Percentiles rank a stretch among this genome's conserved stretches.
Conservation (phyloP, 2,113 vertebrate species). For the Poeciliopsis retropinna region DNA sequence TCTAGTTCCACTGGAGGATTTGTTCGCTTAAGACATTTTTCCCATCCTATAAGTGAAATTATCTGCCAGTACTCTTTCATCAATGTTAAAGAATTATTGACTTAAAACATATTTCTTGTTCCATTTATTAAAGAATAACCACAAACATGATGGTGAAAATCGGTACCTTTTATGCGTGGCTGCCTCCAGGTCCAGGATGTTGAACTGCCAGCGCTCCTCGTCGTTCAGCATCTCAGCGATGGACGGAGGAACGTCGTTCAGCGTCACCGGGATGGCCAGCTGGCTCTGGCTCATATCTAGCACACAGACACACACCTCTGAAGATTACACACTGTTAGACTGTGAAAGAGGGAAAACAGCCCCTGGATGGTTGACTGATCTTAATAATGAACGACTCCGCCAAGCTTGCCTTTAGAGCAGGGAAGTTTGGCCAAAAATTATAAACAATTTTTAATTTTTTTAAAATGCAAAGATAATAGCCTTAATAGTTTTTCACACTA, state of each 20-base stretch:
- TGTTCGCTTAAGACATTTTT: no score
- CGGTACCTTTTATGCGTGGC: slow-evolving; percentile 91
- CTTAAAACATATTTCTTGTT: no score
- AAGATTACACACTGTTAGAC: slow-evolving; percentile 22
- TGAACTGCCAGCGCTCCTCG: slow-evolving; percentile 96
- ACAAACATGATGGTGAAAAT: neutral
- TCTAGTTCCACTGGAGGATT: no score
- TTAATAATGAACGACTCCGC: neutral
- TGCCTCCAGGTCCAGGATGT: slow-evolving; percentile 94
- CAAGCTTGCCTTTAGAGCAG: no score
- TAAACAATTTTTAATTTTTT: no score
- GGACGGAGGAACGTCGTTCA: slow-evolving; percentile 87
- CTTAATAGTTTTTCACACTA: no score
- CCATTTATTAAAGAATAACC: neutral
- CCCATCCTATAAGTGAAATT: no score
- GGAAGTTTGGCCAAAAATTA: no score
- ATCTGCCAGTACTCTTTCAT: no score
- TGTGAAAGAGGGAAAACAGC: slow-evolving; percentile 24
- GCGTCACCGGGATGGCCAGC: slow-evolving; percentile 85
- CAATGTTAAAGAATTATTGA: no score
- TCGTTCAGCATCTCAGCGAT: slow-evolving; percentile 89
- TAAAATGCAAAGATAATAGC: no score
- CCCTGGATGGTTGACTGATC: neutral
- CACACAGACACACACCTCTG: slow-evolving; percentile 52
- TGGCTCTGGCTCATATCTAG: slow-evolving; percentile 88